Evolutionary conservation across 2,888 invertebrate species (phyloP), one percentile per base, ranked within the genome.

Genomic region (Globia sparganii): DNA sequence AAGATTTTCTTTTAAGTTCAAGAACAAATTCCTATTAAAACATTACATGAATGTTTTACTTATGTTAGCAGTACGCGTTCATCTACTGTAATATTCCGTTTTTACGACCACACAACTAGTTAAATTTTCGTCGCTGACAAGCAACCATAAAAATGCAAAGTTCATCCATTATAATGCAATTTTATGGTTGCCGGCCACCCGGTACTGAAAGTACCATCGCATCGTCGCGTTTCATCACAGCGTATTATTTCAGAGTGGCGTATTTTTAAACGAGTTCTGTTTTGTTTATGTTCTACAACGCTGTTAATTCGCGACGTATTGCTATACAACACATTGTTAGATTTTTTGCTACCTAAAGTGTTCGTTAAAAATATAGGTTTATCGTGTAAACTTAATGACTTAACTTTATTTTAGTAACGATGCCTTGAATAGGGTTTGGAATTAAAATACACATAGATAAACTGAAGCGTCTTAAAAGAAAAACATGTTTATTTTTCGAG

Each of bases 131-230:
- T 65, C 73, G 46, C 46, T 72, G 53, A 58, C 71, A 65, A 78
- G 68, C 61, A 70, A 71, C 72, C 84, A 77, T 86, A 83, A 86
- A 86, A 86, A 86, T 79, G 74, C 75, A 77, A 84, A 86, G 64
- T 86, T 77, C 64, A 64, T 68, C 77, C 72, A 74, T 85, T 82
- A 72, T 75, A 79, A 86, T 81, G 86, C 81, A 84, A 77, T 81
- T 86, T 79, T 79, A 84, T 71, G 86, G 71, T 56, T 69, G 66
- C 71, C 79, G 21, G 53, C 70, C 84, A 86, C 71, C 77, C 83
- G 77, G 66, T 40, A 49, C 72, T 21, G 11, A 67, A 76, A 75
- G 65, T 74, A 71, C 67, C 37, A 70, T 70, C 77, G 72, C 74
- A 76, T 76, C 77, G 68, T 77, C 64, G 70, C 62, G 59, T 77